phyloP scores from a whole-genome alignment of 2,888 invertebrate genomes.

The Lepidochitona cinerea region DNA sequence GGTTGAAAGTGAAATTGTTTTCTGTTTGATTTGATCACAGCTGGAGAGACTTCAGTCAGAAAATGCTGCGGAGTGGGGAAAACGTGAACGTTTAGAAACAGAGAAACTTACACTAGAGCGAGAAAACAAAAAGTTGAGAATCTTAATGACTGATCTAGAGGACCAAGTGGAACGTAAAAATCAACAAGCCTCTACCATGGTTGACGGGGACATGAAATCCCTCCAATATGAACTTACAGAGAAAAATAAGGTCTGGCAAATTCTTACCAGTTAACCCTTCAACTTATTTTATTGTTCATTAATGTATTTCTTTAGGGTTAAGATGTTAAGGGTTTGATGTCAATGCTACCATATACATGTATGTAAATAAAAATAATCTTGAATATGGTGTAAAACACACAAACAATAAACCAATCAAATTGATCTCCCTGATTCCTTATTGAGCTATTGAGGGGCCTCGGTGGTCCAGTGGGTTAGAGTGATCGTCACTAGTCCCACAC shows the following conservation, averaged over 20 bases:
- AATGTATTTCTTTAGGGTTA: too few species aligned
- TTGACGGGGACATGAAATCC: slow-evolving; percentile 67
- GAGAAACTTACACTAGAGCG: slow-evolving; percentile 89
- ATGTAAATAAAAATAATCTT: neutral
- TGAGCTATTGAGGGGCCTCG: too few species aligned
- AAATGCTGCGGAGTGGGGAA: slow-evolving; percentile 95
- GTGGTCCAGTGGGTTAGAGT: too few species aligned
- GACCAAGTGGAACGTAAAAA: slow-evolving; percentile 77
- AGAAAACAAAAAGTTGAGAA: slow-evolving; percentile 87
- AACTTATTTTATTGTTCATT: too few species aligned
- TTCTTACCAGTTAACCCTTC: too few species aligned
- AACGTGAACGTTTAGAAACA: slow-evolving; percentile 89
- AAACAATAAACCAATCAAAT: neutral
- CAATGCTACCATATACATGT: neutral
- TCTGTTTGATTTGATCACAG: slow-evolving; percentile 70
- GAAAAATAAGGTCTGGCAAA: slow-evolving; percentile 66
- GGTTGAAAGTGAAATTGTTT: too few species aligned
- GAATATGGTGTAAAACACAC: neutral
- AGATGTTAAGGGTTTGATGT: neutral
- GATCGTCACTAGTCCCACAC: too few species aligned
- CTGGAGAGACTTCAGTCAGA: slow-evolving; percentile 90
- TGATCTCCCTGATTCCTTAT: too few species aligned
- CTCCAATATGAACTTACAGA: slow-evolving; percentile 69
- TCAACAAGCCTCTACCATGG: slow-evolving; percentile 58
- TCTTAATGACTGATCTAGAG: slow-evolving; percentile 80